Conservation (phyloP, 2,113 vertebrate genomes). For the Damaliscus lunatus region DNA sequence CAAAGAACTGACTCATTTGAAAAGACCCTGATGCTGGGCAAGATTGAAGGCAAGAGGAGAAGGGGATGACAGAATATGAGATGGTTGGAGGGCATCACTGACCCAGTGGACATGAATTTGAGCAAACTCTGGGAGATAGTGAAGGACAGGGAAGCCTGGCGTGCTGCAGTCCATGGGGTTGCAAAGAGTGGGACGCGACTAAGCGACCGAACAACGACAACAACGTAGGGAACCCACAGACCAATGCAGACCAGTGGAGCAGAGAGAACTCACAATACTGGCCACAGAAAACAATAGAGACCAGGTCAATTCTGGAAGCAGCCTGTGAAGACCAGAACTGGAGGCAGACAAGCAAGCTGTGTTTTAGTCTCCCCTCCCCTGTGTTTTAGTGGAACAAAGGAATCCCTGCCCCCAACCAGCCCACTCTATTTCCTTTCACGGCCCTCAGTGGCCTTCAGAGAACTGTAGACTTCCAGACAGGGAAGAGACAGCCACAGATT, state of each 20-base stretch:
- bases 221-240: background rate
- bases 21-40: background rate
- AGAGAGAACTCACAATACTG: background rate
- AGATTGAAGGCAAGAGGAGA: background rate
- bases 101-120: background rate
- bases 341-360: background rate
- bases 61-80: background rate
- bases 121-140: background rate
- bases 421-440: background rate
- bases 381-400: background rate
- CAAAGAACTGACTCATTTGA: background rate
- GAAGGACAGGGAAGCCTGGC: background rate
- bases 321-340: background rate
- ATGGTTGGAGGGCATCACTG: background rate
- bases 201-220: background rate
- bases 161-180: background rate
- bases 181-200: background rate
- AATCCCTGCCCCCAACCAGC: background rate
- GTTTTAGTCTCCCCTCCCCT: background rate
- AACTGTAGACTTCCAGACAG: background rate
- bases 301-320: background rate
- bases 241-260: background rate
- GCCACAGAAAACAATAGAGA: background rate
- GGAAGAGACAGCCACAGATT: background rate
- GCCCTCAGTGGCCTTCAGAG: background rate